phyloP scores from a whole-genome alignment of 2,888 invertebrate genomes.

The Dione juno region DNA sequence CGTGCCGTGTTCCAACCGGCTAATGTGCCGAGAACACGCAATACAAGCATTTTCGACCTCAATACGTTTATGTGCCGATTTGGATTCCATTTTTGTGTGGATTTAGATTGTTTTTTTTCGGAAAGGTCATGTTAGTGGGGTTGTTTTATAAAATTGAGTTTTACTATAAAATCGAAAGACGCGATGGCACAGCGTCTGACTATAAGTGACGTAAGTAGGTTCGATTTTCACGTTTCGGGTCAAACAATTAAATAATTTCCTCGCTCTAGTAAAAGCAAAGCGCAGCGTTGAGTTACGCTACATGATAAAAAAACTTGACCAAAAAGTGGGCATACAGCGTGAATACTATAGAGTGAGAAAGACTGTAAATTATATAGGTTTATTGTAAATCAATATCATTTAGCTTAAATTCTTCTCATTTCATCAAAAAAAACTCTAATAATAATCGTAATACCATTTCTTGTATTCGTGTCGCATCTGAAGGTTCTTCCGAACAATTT shows the following conservation, averaged over 20 bases:
- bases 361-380: no score
- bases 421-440: background rate
- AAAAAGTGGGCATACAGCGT: no score
- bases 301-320: no score
- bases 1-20: conserved; percentile 3
- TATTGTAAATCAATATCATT: no score
- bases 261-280: no score
- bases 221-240: no score
- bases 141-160: background rate
- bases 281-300: no score
- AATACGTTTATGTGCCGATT: conserved; percentile 47
- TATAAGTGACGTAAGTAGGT: no score
- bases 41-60: conserved; percentile 51
- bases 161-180: background rate
- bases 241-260: no score
- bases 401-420: no score
- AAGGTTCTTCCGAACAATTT: conserved; percentile 36
- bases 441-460: conserved; percentile 1
- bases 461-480: conserved; percentile 17
- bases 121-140: conserved; percentile 33
- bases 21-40: conserved; percentile 49
- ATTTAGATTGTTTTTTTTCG: conserved; percentile 45
- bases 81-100: conserved; percentile 51
- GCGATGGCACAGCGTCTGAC: no score
- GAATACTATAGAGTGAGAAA: no score